phyloP scores from a whole-genome alignment of 2,113 vertebrate species.

The Mola mola region DNA sequence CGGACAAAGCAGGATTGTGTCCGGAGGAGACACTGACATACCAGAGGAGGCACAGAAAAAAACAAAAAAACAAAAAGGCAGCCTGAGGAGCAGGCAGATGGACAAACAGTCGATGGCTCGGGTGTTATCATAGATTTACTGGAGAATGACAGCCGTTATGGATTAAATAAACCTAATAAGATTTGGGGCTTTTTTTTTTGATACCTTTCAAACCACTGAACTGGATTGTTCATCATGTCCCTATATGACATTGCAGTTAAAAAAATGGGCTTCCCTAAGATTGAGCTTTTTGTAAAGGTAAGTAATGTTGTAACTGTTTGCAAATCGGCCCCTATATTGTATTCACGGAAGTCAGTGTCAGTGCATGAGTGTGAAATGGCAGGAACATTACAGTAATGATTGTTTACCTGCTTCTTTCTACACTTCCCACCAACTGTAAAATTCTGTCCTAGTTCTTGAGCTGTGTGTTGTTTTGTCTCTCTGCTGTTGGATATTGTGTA shows the following conservation, averaged over 20 bases:
- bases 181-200: neutral
- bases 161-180: neutral
- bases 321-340: neutral
- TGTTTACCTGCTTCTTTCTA: too few species aligned
- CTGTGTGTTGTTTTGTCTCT: too few species aligned
- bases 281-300: conserved; percentile 82
- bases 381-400: too few species aligned
- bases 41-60: conserved; percentile 25
- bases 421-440: too few species aligned
- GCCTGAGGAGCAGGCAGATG: neutral
- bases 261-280: conserved; percentile 62
- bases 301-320: conserved; percentile 4
- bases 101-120: neutral
- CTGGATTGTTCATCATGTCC: conserved; percentile 58
- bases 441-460: too few species aligned
- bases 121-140: neutral
- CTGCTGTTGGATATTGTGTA: too few species aligned
- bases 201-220: neutral
- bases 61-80: neutral
- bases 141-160: neutral
- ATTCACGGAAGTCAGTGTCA: neutral
- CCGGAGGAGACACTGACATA: conserved; percentile 16
- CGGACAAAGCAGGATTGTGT: conserved; percentile 50
- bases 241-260: conserved; percentile 65
- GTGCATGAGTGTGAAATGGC: too few species aligned